Conservation (phyloP, 1,140 invertebrate genomes). For the Meloidogyne chitwoodi region DNA sequence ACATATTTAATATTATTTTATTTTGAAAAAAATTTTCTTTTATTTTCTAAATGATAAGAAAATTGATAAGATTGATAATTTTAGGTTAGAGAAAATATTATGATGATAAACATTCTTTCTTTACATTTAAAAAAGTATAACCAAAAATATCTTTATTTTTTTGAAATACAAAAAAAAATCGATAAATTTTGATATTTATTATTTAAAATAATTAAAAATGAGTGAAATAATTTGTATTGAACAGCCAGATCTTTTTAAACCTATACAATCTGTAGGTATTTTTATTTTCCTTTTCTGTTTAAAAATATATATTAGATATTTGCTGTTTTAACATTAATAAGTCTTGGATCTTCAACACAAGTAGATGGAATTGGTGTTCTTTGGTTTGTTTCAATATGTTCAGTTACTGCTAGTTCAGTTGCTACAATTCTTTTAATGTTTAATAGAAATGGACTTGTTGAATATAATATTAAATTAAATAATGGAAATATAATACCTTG, state of each 20-base stretch:
- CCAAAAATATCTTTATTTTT: not conserved
- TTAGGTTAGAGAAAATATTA: no score
- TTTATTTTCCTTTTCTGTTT: not conserved
- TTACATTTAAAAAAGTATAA: not conserved
- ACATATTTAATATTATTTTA: no score
- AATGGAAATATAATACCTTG: conserved; percentile 35
- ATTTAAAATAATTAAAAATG: not conserved
- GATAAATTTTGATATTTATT: not conserved
- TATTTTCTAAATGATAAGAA: not conserved
- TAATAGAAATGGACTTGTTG: conserved; percentile 38
- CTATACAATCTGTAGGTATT: conserved; percentile 34
- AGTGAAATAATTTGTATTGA: conserved; percentile 27
- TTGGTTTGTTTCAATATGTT: conserved; percentile 35
- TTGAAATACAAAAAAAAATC: not conserved
- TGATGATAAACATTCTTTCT: no score
- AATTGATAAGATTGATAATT: not conserved
- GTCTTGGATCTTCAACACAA: conserved; percentile 24
- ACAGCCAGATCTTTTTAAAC: conserved; percentile 43
- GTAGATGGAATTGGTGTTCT: conserved; percentile 40
- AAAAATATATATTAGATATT: conserved; percentile 26
- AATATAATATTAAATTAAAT: conserved; percentile 24
- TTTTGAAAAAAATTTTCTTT: no score
- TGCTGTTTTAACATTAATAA: conserved; percentile 40
- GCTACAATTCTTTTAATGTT: conserved; percentile 42
- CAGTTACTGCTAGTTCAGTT: conserved; percentile 31